phyloP scores from a whole-genome alignment of 2,113 vertebrate species.

The Martes martes region DNA sequence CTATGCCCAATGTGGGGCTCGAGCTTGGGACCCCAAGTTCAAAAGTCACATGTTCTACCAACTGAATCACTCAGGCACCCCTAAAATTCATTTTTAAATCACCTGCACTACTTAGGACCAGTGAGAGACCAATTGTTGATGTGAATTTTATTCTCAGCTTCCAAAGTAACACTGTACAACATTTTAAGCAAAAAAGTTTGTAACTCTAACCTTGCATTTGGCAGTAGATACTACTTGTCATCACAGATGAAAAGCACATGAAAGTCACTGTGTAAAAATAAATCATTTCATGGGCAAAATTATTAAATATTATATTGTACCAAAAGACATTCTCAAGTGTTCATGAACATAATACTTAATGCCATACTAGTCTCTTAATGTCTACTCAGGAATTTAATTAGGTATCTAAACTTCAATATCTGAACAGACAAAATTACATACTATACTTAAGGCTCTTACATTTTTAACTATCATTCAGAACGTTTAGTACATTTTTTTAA shows the following conservation, averaged over 20 bases:
- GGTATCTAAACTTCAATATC: not conserved
- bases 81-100: conserved; percentile 1
- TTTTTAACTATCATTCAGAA: conserved; percentile 37
- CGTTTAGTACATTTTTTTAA: not conserved
- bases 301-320: not conserved
- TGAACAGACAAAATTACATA: not conserved
- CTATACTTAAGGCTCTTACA: not conserved
- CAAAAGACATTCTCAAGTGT: conserved; percentile 23
- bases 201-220: not conserved
- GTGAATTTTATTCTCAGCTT: not conserved
- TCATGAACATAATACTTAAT: not conserved
- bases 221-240: not conserved
- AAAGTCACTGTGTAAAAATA: not conserved
- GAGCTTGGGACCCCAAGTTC: not conserved
- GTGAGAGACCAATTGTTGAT: not conserved
- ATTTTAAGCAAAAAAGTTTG: not conserved
- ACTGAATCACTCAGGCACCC: not conserved
- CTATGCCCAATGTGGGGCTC: not conserved
- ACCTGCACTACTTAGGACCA: not conserved
- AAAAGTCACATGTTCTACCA: not conserved
- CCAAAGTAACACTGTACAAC: not conserved
- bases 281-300: not conserved
- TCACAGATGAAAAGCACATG: not conserved
- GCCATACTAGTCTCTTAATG: not conserved
- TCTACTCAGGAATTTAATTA: not conserved